Base-by-base conservation (phyloP, 2,888 invertebrate species). In the Germaria angustata region DNA sequence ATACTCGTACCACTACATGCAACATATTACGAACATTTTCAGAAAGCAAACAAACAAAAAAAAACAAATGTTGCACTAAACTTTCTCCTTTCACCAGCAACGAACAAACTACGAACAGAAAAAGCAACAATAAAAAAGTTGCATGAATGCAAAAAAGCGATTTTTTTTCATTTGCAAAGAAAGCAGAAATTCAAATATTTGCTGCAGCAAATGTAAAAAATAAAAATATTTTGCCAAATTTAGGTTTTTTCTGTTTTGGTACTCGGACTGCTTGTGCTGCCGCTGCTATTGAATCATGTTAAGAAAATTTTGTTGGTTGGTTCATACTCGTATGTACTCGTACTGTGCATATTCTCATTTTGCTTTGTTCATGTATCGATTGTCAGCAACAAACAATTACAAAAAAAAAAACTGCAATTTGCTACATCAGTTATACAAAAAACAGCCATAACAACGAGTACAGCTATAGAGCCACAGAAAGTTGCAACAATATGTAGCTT, bases 71-170 rank as follows among this genome's bases (percentile, higher is more conserved):
- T 79, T 79, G 79, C 79, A 72, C 65, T 79, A 57, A 72, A 79
- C 79, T 79, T 79, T 79, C 79, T 79, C 79, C 79, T 79, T 79
- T 79, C 79, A 79, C 79, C 72, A 71, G 57, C 32, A 55, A 59
- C 53, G 51, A 57, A 61, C 32, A 66, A 39, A 63, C 41, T 32
- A n/a, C 20, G 44, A 78, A 9, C 22, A 46, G 36, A 53, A 55
- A 28, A 20, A 59, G 11, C 63, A 46, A 36, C 39, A 41, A 44
- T n/a, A 71, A 71, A 71, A 71, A 71, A 49, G 17, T 36, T 59
- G 46, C 46, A 49, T 72, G 59, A 61, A 72, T 61, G 51, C 39
- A 72, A 51, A 61, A 28, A 57, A 36, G n/a, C 11, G 13, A 32
- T 24, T 51, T 51, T 28, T 55, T 13, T 36, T 59, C 22, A 5